A percentile compares a stretch with the other conserved stretches of the same genome.
phyloP scores from a whole-genome alignment of 2,113 vertebrate species.

The Peromyscus leucopus region DNA sequence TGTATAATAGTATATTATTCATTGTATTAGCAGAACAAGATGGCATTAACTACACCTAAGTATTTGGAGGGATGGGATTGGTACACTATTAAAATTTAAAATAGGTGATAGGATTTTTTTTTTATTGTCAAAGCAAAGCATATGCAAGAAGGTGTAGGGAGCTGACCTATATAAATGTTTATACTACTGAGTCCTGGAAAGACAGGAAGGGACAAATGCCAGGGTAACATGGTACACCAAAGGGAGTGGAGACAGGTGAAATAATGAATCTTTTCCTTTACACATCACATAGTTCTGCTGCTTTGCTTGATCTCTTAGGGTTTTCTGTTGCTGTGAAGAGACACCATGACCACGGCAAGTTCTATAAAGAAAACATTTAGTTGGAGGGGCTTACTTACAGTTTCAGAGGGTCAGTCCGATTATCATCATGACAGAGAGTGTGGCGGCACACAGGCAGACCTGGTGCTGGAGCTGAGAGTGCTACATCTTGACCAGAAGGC shows the following conservation, averaged over 20 bases:
- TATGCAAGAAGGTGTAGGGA: neutral
- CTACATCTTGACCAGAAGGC: neutral
- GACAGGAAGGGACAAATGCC: slow-evolving; percentile 13
- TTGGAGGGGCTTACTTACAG: neutral
- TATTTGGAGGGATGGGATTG: slow-evolving; percentile 33
- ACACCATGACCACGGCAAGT: neutral
- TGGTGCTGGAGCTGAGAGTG: neutral
- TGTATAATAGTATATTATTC: neutral
- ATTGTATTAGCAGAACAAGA: neutral
- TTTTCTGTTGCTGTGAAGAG: neutral
- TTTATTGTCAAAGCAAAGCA: slow-evolving; percentile 37
- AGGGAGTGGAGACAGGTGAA: neutral
- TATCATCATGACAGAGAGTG: neutral
- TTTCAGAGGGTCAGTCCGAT: neutral
- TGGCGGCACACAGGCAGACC: neutral
- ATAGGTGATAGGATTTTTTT: neutral
- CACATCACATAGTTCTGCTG: neutral
- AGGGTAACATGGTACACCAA: slow-evolving; percentile 32
- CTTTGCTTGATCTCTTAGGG: neutral
- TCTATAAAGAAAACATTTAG: neutral
- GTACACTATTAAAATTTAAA: slow-evolving; percentile 25
- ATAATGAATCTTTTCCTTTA: slow-evolving; percentile 34
- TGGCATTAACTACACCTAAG: neutral
- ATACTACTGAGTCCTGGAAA: slow-evolving; percentile 62
- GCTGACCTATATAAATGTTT: slow-evolving; percentile 39